phyloP scores from a whole-genome alignment of 2,113 vertebrate genomes.

The Pseudolaguvia tuberculata region DNA sequence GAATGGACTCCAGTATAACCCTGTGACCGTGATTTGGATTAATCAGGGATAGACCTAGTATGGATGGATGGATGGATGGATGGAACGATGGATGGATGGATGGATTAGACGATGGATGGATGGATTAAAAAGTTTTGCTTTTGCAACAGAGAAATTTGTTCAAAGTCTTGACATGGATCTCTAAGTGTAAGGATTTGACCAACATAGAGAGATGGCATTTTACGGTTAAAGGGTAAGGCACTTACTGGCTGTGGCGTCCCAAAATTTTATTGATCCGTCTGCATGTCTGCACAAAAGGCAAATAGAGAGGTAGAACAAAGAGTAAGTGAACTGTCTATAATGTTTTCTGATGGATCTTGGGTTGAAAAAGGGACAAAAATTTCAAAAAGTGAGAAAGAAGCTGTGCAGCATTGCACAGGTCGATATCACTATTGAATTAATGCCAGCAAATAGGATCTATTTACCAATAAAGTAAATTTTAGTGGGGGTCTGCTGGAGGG shows the following conservation, averaged over 20 bases:
- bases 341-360: slow-evolving; percentile 12
- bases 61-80: too few relatives aligned
- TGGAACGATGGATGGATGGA: too few relatives aligned
- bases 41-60: too few relatives aligned
- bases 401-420: slow-evolving; percentile 23
- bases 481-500: neutral
- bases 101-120: too few relatives aligned
- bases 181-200: slow-evolving; percentile 3
- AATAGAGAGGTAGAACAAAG: slow-evolving; percentile 33
- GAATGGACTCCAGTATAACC: too few relatives aligned
- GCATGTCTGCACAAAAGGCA: slow-evolving; percentile 76
- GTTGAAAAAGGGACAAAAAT: slow-evolving; percentile 11
- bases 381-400: slow-evolving; percentile 18
- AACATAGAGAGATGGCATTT: neutral
- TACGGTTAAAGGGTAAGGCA: slow-evolving; percentile 50
- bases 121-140: neutral
- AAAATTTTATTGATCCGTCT: slow-evolving; percentile 96
- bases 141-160: neutral
- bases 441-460: slow-evolving; percentile 32
- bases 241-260: slow-evolving; percentile 82
- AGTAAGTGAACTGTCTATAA: slow-evolving; percentile 21
- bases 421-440: slow-evolving; percentile 41
- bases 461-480: slow-evolving; percentile 40
- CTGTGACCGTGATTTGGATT: too few relatives aligned
- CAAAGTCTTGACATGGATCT: slow-evolving; percentile 1